Evolutionary conservation across 2,113 vertebrate genomes (phyloP).

Genomic region (Xyrauchen texanus): DNA sequence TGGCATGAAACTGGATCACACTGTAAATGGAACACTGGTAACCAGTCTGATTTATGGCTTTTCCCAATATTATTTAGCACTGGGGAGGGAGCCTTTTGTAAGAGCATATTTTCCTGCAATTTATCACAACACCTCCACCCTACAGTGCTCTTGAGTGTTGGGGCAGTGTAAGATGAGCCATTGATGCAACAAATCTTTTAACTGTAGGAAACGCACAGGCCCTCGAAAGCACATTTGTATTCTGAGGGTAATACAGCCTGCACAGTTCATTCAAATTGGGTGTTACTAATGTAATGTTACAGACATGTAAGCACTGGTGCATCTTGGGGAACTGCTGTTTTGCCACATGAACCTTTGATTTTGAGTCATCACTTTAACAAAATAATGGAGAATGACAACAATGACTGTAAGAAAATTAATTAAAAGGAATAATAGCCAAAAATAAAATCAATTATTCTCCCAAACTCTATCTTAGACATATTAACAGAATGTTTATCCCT

Average conservation of each 20-base stretch:
- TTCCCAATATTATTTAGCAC: slow-evolving; percentile 40
- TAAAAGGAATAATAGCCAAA: no score
- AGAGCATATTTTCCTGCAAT: slow-evolving; percentile 70
- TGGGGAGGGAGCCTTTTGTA: slow-evolving; percentile 60
- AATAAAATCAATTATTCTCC: no score
- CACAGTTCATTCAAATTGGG: slow-evolving; percentile 42
- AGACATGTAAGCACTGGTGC: slow-evolving; percentile 29
- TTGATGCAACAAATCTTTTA: slow-evolving; percentile 42
- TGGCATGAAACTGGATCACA: slow-evolving; percentile 44
- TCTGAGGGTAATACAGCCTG: background rate
- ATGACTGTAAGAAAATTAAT: no score
- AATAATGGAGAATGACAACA: no score
- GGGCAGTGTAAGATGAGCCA: slow-evolving; percentile 8
- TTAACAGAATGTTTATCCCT: no score
- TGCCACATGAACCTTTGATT: background rate
- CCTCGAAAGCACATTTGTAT: background rate
- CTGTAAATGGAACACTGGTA: slow-evolving; percentile 42
- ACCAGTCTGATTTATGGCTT: slow-evolving; percentile 72
- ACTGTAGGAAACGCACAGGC: slow-evolving; percentile 22
- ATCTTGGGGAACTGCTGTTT: slow-evolving; percentile 17
- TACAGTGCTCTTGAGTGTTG: slow-evolving; percentile 10
- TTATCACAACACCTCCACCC: slow-evolving; percentile 63
- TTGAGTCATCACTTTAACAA: no score
- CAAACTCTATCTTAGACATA: no score
- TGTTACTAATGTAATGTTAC: slow-evolving; percentile 41